Evolutionary conservation across 2,113 vertebrate species (phyloP).

Genomic region (Scolopax mira): DNA sequence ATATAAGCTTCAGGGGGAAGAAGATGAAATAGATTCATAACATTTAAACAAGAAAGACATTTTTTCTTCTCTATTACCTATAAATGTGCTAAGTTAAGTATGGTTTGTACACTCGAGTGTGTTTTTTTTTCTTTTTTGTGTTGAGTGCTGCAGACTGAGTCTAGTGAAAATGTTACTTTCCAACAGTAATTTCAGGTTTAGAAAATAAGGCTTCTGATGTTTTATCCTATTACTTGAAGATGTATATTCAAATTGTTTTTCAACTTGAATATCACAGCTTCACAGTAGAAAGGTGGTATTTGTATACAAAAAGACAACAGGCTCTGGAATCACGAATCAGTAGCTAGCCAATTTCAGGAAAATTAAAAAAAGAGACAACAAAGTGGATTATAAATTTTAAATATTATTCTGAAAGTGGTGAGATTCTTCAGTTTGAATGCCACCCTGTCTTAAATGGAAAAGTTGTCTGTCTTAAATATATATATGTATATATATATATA

Average conservation of each 20-base stretch:
- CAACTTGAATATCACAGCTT: slow-evolving; percentile 19
- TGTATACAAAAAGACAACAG: not conserved
- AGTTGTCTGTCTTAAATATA: not conserved
- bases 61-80: not conserved
- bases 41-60: not conserved
- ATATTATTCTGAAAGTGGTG: slow-evolving; percentile 28
- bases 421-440: not conserved
- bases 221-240: not conserved
- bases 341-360: not conserved
- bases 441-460: not conserved
- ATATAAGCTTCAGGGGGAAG: not conserved
- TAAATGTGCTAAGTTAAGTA: not conserved
- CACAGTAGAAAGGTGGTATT: not conserved
- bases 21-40: not conserved
- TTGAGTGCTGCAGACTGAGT: not conserved
- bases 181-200: not conserved
- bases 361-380: not conserved
- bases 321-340: not conserved
- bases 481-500: not conserved
- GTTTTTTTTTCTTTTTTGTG: not conserved
- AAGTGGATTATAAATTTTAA: slow-evolving; percentile 52
- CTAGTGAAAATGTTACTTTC: not conserved
- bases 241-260: slow-evolving; percentile 3
- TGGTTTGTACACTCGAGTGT: not conserved
- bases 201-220: not conserved